These are phyloP conservation scores for Cylloceria caligata DNA, from an alignment of 2,888 invertebrate species.

Conservation along the genomic window DNA sequence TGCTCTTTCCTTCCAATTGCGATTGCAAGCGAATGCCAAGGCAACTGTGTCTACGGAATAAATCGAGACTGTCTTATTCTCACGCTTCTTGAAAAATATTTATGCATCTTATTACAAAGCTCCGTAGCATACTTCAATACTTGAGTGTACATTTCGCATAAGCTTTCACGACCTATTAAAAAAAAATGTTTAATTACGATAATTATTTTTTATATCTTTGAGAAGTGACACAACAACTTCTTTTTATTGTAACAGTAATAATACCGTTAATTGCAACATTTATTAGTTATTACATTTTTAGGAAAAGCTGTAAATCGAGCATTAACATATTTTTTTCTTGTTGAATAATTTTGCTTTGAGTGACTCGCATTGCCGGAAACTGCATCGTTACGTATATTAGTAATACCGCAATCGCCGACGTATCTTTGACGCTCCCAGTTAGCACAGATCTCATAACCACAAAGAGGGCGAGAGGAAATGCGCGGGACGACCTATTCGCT, in stretches of 20 bases:
- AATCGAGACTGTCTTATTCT: slow-evolving; percentile 26
- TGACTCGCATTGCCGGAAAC: neutral
- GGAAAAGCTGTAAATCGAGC: neutral
- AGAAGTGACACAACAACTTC: too few species aligned
- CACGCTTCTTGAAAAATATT: slow-evolving; percentile 9
- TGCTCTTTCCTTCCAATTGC: slow-evolving; percentile 45
- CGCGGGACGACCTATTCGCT: slow-evolving; percentile 41
- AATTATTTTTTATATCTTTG: neutral
- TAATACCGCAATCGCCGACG: slow-evolving; percentile 44
- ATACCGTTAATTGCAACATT: neutral
- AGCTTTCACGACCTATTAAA: neutral
- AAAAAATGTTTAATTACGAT: neutral
- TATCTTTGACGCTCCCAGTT: slow-evolving; percentile 59
- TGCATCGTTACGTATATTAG: neutral
- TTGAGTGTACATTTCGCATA: neutral
- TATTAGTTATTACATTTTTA: neutral
- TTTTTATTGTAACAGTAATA: neutral
- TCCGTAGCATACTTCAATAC: neutral
- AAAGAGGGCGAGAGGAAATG: slow-evolving; percentile 1
- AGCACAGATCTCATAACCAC: slow-evolving; percentile 51
- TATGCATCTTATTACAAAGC: neutral
- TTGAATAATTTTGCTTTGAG: neutral
- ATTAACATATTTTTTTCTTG: neutral
- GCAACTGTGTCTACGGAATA: slow-evolving; percentile 27
- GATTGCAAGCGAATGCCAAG: slow-evolving; percentile 17